Evolutionary conservation across 1,140 invertebrate species (phyloP).

Genomic region (Vanessa tameamea): DNA sequence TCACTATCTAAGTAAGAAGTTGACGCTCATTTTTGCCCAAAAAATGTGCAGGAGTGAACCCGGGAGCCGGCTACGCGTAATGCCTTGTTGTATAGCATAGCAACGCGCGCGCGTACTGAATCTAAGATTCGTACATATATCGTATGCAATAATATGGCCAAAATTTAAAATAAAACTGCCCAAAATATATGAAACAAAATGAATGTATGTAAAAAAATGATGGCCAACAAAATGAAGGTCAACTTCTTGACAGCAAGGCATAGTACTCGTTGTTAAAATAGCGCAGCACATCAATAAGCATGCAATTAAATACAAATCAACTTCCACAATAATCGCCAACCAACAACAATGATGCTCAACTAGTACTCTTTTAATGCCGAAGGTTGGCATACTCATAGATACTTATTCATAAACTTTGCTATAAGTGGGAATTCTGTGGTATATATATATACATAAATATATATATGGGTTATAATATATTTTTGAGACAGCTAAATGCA

Average conservation of each 20-base stretch:
- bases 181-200: constrained; percentile 79
- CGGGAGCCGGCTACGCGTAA: constrained; percentile 74
- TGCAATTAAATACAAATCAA: constrained; percentile 66
- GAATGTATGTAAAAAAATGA: constrained; percentile 84
- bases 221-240: constrained; percentile 94
- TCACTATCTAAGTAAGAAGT: constrained; percentile 89
- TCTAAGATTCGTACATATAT: constrained; percentile 63
- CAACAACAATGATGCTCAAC: constrained; percentile 9
- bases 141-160: constrained; percentile 74
- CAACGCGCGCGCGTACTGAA: constrained; percentile 71
- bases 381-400: background rate
- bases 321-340: constrained; percentile 40
- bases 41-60: constrained; percentile 78
- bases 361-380: background rate
- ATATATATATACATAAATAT: too few relatives aligned
- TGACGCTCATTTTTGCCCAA: constrained; percentile 97
- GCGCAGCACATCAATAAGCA: constrained; percentile 78
- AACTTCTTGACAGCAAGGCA: constrained; percentile 92
- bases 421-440: too few relatives aligned
- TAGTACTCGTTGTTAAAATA: constrained; percentile 78
- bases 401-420: too few relatives aligned
- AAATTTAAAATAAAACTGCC: constrained; percentile 74
- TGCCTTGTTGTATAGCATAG: constrained; percentile 75
- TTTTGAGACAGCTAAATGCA: too few relatives aligned
- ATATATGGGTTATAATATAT: too few relatives aligned